Evolutionary conservation across 2,888 invertebrate species (phyloP).

Genomic region (Willowsia nigromaculata): DNA sequence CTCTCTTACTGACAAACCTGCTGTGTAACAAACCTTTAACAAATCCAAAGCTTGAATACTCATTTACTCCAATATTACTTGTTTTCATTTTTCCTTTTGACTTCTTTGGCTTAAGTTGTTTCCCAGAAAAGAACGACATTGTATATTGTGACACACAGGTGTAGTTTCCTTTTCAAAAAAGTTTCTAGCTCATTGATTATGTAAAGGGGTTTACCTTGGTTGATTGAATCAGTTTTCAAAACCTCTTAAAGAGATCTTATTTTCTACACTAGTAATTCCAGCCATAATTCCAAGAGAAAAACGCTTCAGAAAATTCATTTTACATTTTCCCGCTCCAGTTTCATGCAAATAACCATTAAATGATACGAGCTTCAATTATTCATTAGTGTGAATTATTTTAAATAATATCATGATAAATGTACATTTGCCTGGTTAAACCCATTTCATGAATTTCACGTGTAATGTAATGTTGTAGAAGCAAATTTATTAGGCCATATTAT

Average conservation of each 20-base stretch:
- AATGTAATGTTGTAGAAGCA: neutral
- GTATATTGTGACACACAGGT: neutral
- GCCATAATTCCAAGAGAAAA: neutral
- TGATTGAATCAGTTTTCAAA: no score
- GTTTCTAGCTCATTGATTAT: neutral
- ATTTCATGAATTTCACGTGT: constrained; percentile 7
- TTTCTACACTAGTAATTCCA: neutral
- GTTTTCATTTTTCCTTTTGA: neutral
- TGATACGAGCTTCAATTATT: neutral
- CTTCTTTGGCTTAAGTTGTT: neutral
- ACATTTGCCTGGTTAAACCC: neutral
- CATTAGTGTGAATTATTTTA: constrained; percentile 2
- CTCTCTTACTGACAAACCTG: neutral
- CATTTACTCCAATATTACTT: neutral
- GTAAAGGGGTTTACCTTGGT: neutral
- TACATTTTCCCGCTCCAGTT: neutral
- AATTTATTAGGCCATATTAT: constrained; percentile 36
- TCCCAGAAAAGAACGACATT: neutral
- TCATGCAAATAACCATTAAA: constrained; percentile 11
- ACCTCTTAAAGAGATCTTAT: neutral
- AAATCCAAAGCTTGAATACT: neutral
- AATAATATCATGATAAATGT: neutral
- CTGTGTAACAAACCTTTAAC: neutral
- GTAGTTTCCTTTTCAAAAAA: neutral
- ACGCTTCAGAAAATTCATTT: neutral